Percentiles rank a stretch among this genome's conserved stretches.
Conservation (phyloP, 2,797 vertebrate genomes). For the Siniperca undulata region DNA sequence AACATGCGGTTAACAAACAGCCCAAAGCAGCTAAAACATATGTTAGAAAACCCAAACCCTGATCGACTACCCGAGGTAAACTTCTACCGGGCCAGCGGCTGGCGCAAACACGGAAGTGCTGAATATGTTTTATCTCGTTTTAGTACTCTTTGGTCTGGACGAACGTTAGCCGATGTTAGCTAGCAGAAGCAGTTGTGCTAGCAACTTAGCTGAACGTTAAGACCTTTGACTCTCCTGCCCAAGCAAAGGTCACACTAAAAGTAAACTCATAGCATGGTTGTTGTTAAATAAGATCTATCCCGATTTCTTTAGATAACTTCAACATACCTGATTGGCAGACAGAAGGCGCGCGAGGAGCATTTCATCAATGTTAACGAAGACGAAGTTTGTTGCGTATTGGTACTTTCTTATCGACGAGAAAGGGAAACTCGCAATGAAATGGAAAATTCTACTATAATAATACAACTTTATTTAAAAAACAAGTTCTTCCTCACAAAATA, state of each 20-base stretch:
- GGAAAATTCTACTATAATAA: background rate
- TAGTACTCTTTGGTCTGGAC: background rate
- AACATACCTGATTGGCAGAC: conserved; percentile 14
- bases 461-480: background rate
- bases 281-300: accelerated
- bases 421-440: background rate
- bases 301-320: background rate
- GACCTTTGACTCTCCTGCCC: accelerated
- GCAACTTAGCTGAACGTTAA: background rate
- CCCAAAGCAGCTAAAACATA: background rate
- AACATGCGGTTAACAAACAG: background rate
- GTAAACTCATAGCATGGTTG: accelerated
- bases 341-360: background rate
- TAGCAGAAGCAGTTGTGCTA: background rate
- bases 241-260: accelerated
- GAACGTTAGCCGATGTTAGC: conserved; percentile 15
- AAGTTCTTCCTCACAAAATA: background rate
- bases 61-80: background rate
- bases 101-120: conserved; percentile 36
- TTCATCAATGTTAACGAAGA: background rate
- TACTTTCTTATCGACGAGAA: accelerated
- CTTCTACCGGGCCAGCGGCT: accelerated
- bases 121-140: accelerated
- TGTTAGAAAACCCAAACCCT: accelerated
- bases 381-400: conserved; percentile 31